These are phyloP conservation scores for Zaprionus kolodkinae DNA, from an alignment of 1,140 invertebrate genomes.

Conservation along the genomic window DNA sequence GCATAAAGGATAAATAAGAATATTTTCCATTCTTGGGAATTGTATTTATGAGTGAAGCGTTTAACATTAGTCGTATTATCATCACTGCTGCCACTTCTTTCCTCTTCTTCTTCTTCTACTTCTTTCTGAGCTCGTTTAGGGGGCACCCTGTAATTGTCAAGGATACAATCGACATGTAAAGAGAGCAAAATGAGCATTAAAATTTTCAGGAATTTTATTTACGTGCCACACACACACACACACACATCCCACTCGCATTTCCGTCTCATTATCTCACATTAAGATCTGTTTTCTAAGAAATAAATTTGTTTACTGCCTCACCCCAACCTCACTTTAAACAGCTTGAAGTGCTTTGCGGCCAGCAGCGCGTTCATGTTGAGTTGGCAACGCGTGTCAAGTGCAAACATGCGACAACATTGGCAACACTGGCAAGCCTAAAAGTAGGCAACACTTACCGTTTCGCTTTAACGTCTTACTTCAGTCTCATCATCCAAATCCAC, in stretches of 20 bases:
- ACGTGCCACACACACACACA: not conserved
- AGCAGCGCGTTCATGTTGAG: not conserved
- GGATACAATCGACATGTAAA: slow-evolving; percentile 11
- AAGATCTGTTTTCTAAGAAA: slow-evolving; percentile 13
- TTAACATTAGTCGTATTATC: slow-evolving; percentile 26
- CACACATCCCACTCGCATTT: not conserved
- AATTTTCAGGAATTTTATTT: slow-evolving; percentile 8
- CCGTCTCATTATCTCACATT: not conserved
- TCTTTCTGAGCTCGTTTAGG: not conserved
- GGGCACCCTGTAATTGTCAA: slow-evolving; percentile 9
- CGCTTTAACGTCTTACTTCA: not conserved
- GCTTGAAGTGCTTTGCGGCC: not conserved
- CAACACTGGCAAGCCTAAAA: not conserved
- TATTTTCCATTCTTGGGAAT: slow-evolving; percentile 20
- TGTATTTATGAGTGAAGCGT: slow-evolving; percentile 31
- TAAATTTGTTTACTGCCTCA: not conserved
- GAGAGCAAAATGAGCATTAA: not conserved
- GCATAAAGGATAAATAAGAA: slow-evolving; percentile 19
- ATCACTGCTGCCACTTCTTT: not conserved
- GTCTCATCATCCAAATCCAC: too few species aligned
- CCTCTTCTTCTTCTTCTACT: not conserved
- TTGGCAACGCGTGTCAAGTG: slow-evolving; percentile 2
- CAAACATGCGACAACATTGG: not conserved
- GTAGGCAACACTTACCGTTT: not conserved
- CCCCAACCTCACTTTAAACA: too few species aligned